Evolutionary conservation across 2,888 invertebrate species (phyloP).

Genomic region (Acrobasis repandana): DNA sequence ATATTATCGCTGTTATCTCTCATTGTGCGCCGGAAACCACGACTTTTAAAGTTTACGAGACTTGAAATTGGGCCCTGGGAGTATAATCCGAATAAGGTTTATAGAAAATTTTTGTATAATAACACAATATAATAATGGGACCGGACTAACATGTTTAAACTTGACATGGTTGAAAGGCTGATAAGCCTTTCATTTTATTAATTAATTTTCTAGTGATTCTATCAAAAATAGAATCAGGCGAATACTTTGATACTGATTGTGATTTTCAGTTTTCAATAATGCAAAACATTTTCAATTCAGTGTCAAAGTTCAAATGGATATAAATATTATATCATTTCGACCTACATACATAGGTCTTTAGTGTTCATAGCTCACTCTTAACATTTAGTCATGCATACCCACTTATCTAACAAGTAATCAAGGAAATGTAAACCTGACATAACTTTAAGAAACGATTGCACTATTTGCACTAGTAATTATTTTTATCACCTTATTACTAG

Average conservation of each 20-base stretch:
- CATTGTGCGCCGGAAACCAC: slow-evolving; percentile 8
- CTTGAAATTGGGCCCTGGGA: background rate
- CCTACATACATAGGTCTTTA: background rate
- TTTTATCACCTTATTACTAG: slow-evolving; percentile 16
- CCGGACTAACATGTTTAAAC: no score
- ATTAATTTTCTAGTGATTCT: no score
- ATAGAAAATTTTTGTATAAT: no score
- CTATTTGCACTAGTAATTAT: background rate
- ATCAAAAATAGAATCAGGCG: no score
- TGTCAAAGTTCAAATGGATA: background rate
- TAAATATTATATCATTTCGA: background rate
- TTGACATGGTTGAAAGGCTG: no score
- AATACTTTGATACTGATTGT: no score
- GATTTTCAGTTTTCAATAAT: background rate
- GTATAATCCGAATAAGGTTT: background rate
- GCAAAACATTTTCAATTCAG: background rate
- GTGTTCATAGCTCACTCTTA: background rate
- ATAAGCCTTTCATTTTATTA: no score
- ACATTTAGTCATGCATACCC: background rate
- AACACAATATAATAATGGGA: no score
- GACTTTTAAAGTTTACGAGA: slow-evolving; percentile 4
- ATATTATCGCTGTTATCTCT: slow-evolving; percentile 12
- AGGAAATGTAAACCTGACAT: slow-evolving; percentile 5
- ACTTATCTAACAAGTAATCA: background rate
- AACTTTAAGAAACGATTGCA: slow-evolving; percentile 9